Evolutionary conservation across 1,140 invertebrate genomes (phyloP).

Genomic region (Drosophila rhopaloa): DNA sequence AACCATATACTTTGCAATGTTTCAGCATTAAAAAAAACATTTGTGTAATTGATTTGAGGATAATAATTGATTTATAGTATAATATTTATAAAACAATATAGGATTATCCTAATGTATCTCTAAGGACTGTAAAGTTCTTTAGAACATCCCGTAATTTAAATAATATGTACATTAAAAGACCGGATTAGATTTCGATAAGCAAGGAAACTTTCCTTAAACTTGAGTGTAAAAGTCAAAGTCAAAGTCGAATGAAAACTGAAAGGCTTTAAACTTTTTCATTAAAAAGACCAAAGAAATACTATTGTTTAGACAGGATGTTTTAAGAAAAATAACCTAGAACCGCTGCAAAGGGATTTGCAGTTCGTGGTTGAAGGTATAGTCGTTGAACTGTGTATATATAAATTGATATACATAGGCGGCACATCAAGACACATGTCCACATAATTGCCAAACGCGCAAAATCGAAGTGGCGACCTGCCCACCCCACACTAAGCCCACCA

Average conservation of each 20-base stretch:
- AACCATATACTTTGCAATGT: no score
- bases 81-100: no score
- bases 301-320: background rate
- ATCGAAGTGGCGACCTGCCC: constrained; percentile 64
- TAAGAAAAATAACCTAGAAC: background rate
- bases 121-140: no score
- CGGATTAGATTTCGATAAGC: background rate
- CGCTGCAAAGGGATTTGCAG: background rate
- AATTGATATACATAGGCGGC: constrained; percentile 51
- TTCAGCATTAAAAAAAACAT: no score
- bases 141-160: background rate
- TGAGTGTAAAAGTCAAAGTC: background rate
- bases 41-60: no score
- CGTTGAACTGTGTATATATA: constrained; percentile 16
- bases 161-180: background rate
- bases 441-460: constrained; percentile 82
- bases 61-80: no score
- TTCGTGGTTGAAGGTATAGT: background rate
- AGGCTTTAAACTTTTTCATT: background rate
- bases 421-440: constrained; percentile 79
- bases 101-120: no score
- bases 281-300: background rate
- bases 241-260: background rate
- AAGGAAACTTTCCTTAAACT: background rate
- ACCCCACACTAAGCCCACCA: constrained; percentile 13